These are phyloP conservation scores for Melanotaenia trifasciata DNA, from an alignment of 2,797 vertebrate species.

Conservation along the genomic window DNA sequence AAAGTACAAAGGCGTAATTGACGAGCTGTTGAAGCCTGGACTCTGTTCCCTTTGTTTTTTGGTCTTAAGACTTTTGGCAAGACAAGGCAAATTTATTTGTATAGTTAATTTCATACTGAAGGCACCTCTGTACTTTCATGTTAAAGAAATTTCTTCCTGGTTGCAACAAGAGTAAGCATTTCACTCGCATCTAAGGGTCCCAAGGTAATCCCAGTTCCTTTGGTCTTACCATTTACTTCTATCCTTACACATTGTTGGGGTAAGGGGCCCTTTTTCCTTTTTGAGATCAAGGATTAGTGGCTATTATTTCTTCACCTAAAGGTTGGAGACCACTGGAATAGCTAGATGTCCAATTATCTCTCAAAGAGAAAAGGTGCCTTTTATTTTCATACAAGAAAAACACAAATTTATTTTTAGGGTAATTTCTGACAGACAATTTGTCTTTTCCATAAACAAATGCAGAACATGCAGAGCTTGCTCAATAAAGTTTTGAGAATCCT, in stretches of 20 bases:
- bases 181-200: neutral
- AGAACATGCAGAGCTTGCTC: neutral
- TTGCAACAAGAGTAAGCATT: neutral
- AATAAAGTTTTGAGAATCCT: neutral
- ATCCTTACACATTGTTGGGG: neutral
- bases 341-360: no score
- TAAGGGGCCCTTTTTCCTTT: neutral
- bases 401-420: neutral
- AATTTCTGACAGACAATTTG: neutral
- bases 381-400: neutral
- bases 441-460: neutral
- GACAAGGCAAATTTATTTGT: neutral
- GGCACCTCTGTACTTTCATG: constrained; percentile 9
- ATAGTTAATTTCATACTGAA: neutral
- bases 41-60: constrained; percentile 32
- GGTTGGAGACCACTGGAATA: no score
- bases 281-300: neutral
- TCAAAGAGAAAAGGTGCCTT: neutral
- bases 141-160: neutral
- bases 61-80: constrained; percentile 13
- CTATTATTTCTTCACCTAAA: no score
- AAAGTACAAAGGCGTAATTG: constrained; percentile 67
- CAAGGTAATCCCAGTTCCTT: neutral
- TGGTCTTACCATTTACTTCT: neutral
- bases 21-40: constrained; percentile 37